Conservation (phyloP, 2,113 vertebrate species). For the Candoia aspera region DNA sequence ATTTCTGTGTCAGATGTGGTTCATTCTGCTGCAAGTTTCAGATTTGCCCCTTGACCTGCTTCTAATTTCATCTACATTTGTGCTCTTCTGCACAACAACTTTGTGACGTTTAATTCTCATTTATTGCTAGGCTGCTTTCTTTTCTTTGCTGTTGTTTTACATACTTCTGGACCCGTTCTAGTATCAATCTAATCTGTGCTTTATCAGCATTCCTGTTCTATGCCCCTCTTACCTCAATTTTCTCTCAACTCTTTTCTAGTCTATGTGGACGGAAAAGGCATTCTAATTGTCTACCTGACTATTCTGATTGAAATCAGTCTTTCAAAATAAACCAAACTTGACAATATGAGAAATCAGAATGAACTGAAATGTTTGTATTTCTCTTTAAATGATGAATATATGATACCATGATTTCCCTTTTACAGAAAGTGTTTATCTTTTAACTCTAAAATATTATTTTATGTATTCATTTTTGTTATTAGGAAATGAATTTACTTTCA, state of each 20-base stretch:
- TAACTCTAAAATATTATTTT: not conserved
- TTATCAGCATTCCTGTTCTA: not conserved
- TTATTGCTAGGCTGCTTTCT: not conserved
- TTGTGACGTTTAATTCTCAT: not conserved
- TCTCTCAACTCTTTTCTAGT: slow-evolving; percentile 6
- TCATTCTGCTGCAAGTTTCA: slow-evolving; percentile 12
- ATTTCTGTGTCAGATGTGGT: not conserved
- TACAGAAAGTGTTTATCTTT: not conserved
- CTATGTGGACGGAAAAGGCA: slow-evolving; percentile 1
- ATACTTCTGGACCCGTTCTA: not conserved
- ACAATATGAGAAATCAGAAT: slow-evolving; percentile 2
- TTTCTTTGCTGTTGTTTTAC: slow-evolving; percentile 11
- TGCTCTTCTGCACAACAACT: slow-evolving; percentile 3
- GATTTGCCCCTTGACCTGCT: slow-evolving; percentile 27
- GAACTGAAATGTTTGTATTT: not conserved
- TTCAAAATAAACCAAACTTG: not conserved
- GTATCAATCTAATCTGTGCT: not conserved
- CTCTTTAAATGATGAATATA: not conserved
- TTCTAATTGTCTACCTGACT: not conserved
- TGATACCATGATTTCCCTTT: not conserved
- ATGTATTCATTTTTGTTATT: not conserved
- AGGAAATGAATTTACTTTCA: not conserved
- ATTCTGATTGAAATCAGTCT: slow-evolving; percentile 3
- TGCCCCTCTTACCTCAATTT: not conserved
- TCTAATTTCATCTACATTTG: slow-evolving; percentile 23